Conservation (phyloP, 2,888 invertebrate genomes). For the Thera obeliscata region DNA sequence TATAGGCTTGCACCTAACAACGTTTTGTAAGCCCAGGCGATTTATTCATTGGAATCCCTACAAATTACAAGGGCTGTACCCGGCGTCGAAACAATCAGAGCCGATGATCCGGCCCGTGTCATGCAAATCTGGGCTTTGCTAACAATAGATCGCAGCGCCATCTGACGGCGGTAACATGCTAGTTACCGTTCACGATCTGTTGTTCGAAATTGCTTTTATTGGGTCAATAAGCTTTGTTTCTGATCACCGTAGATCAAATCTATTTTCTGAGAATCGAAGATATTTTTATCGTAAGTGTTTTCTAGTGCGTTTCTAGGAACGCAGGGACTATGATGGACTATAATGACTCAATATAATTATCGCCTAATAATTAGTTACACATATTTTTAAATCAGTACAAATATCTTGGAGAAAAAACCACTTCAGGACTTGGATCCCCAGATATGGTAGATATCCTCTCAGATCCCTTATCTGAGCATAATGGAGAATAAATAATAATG, state of each 20-base stretch:
- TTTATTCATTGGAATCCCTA: slow-evolving; percentile 75
- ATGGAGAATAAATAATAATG: too few species aligned
- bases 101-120: slow-evolving; percentile 76
- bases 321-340: neutral
- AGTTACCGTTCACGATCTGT: slow-evolving; percentile 53
- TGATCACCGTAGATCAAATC: slow-evolving; percentile 18
- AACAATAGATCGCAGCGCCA: slow-evolving; percentile 68
- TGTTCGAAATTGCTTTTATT: slow-evolving; percentile 56
- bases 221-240: slow-evolving; percentile 41
- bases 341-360: too few species aligned
- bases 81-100: slow-evolving; percentile 77
- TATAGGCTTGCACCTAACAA: slow-evolving; percentile 33
- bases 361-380: too few species aligned
- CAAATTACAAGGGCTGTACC: slow-evolving; percentile 77
- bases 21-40: slow-evolving; percentile 62
- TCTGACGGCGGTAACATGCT: slow-evolving; percentile 58
- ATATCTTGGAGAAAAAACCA: too few species aligned
- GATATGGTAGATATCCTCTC: too few species aligned
- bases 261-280: neutral
- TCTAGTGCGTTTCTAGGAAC: neutral
- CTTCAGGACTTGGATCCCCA: too few species aligned
- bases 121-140: slow-evolving; percentile 79
- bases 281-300: neutral
- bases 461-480: too few species aligned
- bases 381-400: too few species aligned